These are phyloP conservation scores for Beaufortia kweichowensis DNA, from an alignment of 2,113 vertebrate species.

Conservation along the genomic window DNA sequence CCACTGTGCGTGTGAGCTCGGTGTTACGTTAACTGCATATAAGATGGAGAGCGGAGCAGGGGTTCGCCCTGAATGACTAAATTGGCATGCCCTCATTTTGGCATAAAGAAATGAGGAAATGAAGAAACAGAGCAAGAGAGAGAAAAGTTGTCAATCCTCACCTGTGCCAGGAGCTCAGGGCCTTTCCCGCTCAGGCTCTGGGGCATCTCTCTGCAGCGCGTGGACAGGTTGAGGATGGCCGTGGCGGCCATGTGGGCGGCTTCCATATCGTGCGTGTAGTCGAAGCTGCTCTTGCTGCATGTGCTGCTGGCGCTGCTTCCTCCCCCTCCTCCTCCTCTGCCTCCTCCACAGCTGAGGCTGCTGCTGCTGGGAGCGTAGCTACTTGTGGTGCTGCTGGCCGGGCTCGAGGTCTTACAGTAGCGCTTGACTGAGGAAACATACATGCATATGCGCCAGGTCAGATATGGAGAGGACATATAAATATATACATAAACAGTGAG, in stretches of 20 bases:
- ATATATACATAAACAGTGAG: neutral
- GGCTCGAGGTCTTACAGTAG: conserved; percentile 94
- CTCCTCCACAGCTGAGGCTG: conserved; percentile 75
- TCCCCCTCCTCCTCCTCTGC: conserved; percentile 64
- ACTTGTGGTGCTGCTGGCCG: conserved; percentile 94
- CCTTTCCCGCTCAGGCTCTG: conserved; percentile 89
- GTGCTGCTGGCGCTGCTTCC: conserved; percentile 98
- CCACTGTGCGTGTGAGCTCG: neutral
- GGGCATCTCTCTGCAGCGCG: conserved; percentile 95
- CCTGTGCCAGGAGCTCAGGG: conserved; percentile 90
- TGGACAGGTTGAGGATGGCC: conserved; percentile 98
- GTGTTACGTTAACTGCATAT: neutral
- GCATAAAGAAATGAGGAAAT: neutral
- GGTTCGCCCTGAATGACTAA: neutral
- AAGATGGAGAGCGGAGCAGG: neutral
- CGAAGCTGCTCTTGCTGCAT: conserved; percentile 99
- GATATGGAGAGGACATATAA: conserved; percentile 18
- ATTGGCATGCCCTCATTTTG: neutral
- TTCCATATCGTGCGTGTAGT: conserved; percentile 98
- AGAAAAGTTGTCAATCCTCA: conserved; percentile 61
- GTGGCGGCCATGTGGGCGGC: conserved; percentile 98
- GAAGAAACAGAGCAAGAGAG: neutral
- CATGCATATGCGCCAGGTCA: conserved; percentile 32
- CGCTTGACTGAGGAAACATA: conserved; percentile 83
- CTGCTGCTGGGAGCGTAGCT: conserved; percentile 98